Evolutionary conservation across 2,888 invertebrate genomes (phyloP), one percentile per base, ranked within the genome.

Genomic region (Epinotia bilunana): DNA sequence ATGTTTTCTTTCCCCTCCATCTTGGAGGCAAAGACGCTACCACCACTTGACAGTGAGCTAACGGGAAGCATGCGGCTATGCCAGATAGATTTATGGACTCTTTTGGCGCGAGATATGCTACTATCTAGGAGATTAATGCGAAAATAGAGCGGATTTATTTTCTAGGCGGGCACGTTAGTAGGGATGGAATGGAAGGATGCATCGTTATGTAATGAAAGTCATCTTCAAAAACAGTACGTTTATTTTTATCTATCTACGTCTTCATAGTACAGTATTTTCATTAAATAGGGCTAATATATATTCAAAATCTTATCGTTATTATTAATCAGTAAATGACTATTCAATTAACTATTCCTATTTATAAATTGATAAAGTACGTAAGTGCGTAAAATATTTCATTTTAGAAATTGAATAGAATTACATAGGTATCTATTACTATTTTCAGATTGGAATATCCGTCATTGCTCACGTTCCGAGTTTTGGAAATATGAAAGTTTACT

Each of bases 1-100:
- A 83, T 87, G 81, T 85, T 87, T 87, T 87, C 84, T 85, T 87
- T 82, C 79, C 83, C 79, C 80, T 79, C 79, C 79, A 79, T 79
- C 78, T 77, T 78, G 77, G 78, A 79, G 79, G 79, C 77, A 73
- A 80, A 77, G 78, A 74, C 70, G 72, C 71, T 57, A 69, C 76
- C 79, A 79, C 81, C 82, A 82, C 82, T 82, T 82, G 82, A 79
- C 80, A 77, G 80, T 77, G 74, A 71, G 55, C 81, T 86, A 86
- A 86, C 86, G 86, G 84, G 84, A 85, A 79, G 83, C 81, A 77
- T 77, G 72, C 74, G 75, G 81, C 80, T 60, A 72, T 20, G 57
- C 33, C 65, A 49, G 39, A 71, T 60, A 60, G 64, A 64, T 53
- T 74, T 74, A 74, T 70, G 74, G 74, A 33, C 65, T 65, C 20